phyloP scores from a whole-genome alignment of 1,140 invertebrate genomes.

The Drosophila tristis region DNA sequence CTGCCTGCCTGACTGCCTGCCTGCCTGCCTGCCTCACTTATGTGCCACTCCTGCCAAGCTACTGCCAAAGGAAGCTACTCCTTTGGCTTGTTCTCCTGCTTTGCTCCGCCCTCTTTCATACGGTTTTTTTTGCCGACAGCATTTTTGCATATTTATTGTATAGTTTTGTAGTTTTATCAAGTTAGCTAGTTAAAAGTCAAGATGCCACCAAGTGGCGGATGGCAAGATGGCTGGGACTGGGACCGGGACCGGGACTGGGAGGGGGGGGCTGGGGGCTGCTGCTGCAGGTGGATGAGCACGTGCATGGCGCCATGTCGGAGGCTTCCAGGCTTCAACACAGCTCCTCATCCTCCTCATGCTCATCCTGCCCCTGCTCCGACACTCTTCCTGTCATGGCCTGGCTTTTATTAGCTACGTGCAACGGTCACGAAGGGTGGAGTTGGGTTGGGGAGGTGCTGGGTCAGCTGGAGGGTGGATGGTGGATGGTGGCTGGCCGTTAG shows the following conservation, averaged over 20 bases:
- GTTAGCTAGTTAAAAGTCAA: constrained; percentile 81
- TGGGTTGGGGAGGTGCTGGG: background rate
- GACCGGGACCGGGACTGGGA: too few relatives aligned
- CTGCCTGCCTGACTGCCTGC: constrained; percentile 9
- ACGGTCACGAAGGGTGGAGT: constrained; percentile 29
- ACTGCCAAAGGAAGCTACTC: constrained; percentile 13
- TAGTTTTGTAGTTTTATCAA: constrained; percentile 82
- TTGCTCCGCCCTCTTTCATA: background rate
- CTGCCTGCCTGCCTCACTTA: constrained; percentile 31
- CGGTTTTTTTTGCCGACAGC: background rate
- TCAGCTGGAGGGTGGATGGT: constrained; percentile 21
- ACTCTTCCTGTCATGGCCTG: constrained; percentile 34
- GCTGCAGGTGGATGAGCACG: constrained; percentile 64
- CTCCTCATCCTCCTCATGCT: constrained; percentile 35
- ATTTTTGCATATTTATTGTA: constrained; percentile 79
- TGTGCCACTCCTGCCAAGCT: constrained; percentile 17
- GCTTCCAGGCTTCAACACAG: constrained; percentile 40
- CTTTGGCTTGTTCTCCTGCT: constrained; percentile 4
- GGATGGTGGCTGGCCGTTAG: too few relatives aligned
- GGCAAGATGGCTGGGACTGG: background rate
- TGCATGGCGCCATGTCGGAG: constrained; percentile 65
- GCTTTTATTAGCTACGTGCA: constrained; percentile 77
- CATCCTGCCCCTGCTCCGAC: constrained; percentile 40
- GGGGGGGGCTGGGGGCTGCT: background rate
- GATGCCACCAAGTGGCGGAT: constrained; percentile 62